These are phyloP conservation scores for Paratrypauchen microcephalus DNA, from an alignment of 2,797 vertebrate genomes.

Conservation along the genomic window DNA sequence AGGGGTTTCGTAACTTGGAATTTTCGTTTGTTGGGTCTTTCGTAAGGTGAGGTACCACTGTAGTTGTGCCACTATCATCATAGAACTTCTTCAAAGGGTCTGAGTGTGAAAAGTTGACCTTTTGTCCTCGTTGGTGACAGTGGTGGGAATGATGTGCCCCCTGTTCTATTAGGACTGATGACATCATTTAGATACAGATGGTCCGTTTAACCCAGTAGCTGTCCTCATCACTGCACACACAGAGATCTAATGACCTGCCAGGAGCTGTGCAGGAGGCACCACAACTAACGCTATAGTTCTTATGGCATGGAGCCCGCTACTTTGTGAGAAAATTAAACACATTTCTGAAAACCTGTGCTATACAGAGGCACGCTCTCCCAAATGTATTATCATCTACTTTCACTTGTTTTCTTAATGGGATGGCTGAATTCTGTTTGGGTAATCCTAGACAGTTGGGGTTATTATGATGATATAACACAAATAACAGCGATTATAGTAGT, in stretches of 20 bases:
- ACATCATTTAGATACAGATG: conserved; percentile 72
- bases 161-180: conserved; percentile 69
- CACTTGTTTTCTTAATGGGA: not conserved
- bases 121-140: conserved; percentile 58
- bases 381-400: not conserved
- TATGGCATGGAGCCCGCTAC: not conserved
- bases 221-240: conserved; percentile 68
- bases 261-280: conserved; percentile 18
- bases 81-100: no score
- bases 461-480: conserved; percentile 8
- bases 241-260: conserved; percentile 58
- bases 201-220: conserved; percentile 72
- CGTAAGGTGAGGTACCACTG: no score
- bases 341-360: no score
- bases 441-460: conserved; percentile 6
- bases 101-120: conserved; percentile 62
- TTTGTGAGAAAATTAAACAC: not conserved
- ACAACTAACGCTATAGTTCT: not conserved
- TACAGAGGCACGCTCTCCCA: no score
- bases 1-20: no score
- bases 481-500: conserved; percentile 1
- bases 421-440: not conserved
- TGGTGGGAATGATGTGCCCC: conserved; percentile 60
- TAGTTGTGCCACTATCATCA: no score
- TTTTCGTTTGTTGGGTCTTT: no score